These are phyloP conservation scores for Megaceryle torquata DNA, from an alignment of 2,113 vertebrate species.

Conservation along the genomic window DNA sequence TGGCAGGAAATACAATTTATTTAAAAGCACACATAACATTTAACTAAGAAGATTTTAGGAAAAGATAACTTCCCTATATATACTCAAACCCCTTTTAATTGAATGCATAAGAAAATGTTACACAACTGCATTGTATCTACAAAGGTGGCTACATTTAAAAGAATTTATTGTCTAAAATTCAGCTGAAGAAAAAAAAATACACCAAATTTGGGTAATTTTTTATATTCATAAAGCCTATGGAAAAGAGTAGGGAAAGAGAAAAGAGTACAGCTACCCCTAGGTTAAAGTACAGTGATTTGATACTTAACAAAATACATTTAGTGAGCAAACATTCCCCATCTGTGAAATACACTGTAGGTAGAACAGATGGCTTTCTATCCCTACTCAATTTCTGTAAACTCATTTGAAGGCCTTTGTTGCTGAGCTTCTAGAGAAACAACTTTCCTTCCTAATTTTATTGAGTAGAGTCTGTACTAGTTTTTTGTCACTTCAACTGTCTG, in stretches of 20 bases:
- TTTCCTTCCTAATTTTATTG: background rate
- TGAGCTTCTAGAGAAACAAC: background rate
- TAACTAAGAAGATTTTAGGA: background rate
- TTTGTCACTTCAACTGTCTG: background rate
- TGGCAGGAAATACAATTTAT: background rate
- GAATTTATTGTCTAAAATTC: background rate
- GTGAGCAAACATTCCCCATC: background rate
- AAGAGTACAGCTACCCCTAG: background rate
- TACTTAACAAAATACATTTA: background rate
- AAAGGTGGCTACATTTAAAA: background rate
- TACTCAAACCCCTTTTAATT: background rate
- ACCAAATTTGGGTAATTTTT: background rate
- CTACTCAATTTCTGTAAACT: background rate
- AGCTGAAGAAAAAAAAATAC: background rate
- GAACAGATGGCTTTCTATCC: conserved; percentile 18
- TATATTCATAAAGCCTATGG: background rate
- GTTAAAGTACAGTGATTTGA: background rate
- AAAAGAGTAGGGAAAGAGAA: background rate
- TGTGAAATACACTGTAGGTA: background rate
- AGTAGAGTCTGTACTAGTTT: background rate
- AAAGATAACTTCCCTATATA: background rate
- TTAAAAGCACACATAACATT: background rate
- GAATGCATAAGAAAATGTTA: background rate
- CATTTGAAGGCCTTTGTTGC: background rate
- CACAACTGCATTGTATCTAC: background rate